A percentile compares a stretch with the other conserved stretches of the same genome.
Evolutionary conservation across 2,113 vertebrate genomes (phyloP).

Genomic region (Rattus norvegicus): DNA sequence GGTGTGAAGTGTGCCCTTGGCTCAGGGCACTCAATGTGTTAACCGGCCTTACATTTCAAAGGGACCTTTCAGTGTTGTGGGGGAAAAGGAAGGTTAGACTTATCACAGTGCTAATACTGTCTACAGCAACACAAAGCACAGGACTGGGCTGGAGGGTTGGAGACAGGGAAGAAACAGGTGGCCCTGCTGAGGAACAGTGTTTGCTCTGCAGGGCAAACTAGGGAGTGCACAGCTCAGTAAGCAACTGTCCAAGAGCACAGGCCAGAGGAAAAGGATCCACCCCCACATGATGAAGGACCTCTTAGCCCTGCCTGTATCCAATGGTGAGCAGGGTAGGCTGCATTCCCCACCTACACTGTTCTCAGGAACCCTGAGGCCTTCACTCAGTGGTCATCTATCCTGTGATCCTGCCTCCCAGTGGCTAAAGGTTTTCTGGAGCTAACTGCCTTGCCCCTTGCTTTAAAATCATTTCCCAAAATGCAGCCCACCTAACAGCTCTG

Average conservation of each 20-base stretch:
- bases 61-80: not conserved
- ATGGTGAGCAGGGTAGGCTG: not conserved
- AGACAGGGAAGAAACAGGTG: not conserved
- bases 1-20: not conserved
- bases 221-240: not conserved
- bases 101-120: not conserved
- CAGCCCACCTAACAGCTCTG: not conserved
- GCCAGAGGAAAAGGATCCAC: not conserved
- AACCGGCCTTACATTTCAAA: not conserved
- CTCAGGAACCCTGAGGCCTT: not conserved
- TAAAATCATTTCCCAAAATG: not conserved
- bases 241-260: not conserved
- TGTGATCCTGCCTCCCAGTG: not conserved
- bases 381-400: not conserved
- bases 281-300: not conserved
- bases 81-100: not conserved
- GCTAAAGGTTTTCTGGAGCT: not conserved
- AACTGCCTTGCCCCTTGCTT: not conserved
- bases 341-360: not conserved
- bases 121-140: not conserved
- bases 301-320: not conserved
- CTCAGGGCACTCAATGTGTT: not conserved
- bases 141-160: too few species aligned
- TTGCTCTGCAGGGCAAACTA: not conserved
- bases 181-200: not conserved